These are phyloP conservation scores for Pseudomyrmex flavicornis DNA, from an alignment of 1,140 invertebrate genomes.

Conservation along the genomic window DNA sequence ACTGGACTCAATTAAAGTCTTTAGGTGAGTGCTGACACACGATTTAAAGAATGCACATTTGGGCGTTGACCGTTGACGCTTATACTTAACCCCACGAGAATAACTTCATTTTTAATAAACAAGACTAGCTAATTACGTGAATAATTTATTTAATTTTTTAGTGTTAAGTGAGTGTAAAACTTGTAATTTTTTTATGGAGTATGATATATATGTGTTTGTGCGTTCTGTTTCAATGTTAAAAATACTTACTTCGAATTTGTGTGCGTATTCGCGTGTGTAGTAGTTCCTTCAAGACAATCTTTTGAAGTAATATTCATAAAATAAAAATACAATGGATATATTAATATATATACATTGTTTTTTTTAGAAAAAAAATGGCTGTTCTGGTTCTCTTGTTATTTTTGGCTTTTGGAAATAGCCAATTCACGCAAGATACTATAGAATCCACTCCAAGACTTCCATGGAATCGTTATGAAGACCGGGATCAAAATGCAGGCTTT, in stretches of 20 bases:
- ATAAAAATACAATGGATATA: conserved; percentile 15
- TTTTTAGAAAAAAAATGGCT: conserved; percentile 66
- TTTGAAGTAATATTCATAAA: not conserved
- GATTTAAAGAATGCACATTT: conserved; percentile 40
- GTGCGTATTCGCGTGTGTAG: too few relatives aligned
- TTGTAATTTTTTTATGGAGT: not conserved
- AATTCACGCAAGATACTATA: conserved; percentile 63
- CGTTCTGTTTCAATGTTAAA: too few relatives aligned
- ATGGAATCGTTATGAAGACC: conserved; percentile 75
- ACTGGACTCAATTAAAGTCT: not conserved
- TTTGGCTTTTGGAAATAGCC: conserved; percentile 65
- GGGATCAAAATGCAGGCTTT: conserved; percentile 57
- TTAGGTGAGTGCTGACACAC: conserved; percentile 34
- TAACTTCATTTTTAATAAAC: not conserved
- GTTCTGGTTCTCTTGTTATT: conserved; percentile 70
- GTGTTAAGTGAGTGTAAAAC: not conserved
- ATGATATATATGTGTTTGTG: too few relatives aligned
- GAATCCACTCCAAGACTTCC: conserved; percentile 70
- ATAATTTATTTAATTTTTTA: not conserved
- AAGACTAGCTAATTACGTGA: too few relatives aligned
- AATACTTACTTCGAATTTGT: too few relatives aligned
- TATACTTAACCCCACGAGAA: not conserved
- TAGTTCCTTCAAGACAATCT: too few relatives aligned
- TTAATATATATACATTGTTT: too few relatives aligned
- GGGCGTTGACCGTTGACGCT: conserved; percentile 42